Evolutionary conservation across 1,140 invertebrate species (phyloP).

Genomic region (Pogonus chalceus): DNA sequence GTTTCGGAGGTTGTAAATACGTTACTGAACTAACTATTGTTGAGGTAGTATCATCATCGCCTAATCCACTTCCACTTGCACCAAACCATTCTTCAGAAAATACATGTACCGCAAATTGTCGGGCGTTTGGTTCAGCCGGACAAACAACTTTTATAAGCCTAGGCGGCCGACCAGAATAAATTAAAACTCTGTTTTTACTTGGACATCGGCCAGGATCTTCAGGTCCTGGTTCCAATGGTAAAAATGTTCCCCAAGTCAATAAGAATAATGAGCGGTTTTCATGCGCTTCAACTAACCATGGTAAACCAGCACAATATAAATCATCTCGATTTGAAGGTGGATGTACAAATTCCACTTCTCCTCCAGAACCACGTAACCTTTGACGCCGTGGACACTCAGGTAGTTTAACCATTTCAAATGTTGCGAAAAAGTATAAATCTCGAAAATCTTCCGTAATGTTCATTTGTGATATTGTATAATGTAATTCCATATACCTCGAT

Average conservation of each 20-base stretch:
- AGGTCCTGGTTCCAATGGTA: slow-evolving; percentile 37
- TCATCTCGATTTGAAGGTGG: slow-evolving; percentile 50
- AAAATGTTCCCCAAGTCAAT: slow-evolving; percentile 60
- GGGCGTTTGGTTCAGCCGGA: slow-evolving; percentile 53
- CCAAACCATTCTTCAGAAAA: slow-evolving; percentile 61
- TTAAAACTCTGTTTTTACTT: slow-evolving; percentile 49
- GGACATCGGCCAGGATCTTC: slow-evolving; percentile 48
- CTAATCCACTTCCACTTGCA: slow-evolving; percentile 29
- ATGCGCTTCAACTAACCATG: slow-evolving; percentile 63
- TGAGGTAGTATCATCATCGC: slow-evolving; percentile 21
- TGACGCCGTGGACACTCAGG: slow-evolving; percentile 54
- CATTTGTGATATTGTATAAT: slow-evolving; percentile 51
- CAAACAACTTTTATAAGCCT: slow-evolving; percentile 63
- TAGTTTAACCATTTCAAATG: slow-evolving; percentile 52
- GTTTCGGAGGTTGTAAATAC: slow-evolving; percentile 36
- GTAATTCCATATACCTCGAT: slow-evolving; percentile 49
- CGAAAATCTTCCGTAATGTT: slow-evolving; percentile 60
- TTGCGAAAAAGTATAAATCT: slow-evolving; percentile 55
- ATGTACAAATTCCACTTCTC: slow-evolving; percentile 46
- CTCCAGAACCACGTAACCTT: slow-evolving; percentile 50
- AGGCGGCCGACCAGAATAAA: slow-evolving; percentile 51
- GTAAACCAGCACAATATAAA: slow-evolving; percentile 58
- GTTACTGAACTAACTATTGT: too few relatives aligned
- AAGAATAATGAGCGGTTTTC: slow-evolving; percentile 64
- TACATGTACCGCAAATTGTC: slow-evolving; percentile 57